Evolutionary conservation across 2,113 vertebrate genomes (phyloP).

Genomic region (Epinephelus lanceolatus): DNA sequence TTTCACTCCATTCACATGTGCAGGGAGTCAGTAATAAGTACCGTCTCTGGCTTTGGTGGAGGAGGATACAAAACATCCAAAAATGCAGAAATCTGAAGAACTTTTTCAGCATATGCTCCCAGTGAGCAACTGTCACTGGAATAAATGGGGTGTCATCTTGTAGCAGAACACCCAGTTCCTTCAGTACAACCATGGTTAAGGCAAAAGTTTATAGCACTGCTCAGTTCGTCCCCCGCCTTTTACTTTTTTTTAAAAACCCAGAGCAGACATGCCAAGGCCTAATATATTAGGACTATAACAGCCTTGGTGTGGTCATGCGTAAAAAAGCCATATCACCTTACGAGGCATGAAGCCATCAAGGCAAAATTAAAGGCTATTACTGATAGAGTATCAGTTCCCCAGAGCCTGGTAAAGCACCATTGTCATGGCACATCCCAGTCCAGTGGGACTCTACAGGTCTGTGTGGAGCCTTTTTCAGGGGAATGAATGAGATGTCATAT

Average conservation of each 20-base stretch:
- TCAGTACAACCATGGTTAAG: background rate
- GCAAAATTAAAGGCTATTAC: constrained; percentile 20
- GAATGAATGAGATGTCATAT: background rate
- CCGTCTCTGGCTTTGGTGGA: too few relatives aligned
- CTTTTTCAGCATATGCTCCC: background rate
- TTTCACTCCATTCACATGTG: background rate
- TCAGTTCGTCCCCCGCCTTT: background rate
- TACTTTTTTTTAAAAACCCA: background rate
- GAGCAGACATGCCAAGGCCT: constrained; percentile 1
- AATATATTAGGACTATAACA: constrained; percentile 9
- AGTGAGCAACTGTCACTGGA: background rate
- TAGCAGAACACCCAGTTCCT: too few relatives aligned
- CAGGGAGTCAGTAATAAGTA: background rate
- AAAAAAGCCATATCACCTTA: constrained; percentile 8
- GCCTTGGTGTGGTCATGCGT: constrained; percentile 17
- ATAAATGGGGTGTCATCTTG: too few relatives aligned
- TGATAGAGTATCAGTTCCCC: constrained; percentile 11
- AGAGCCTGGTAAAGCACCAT: background rate
- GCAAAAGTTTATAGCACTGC: constrained; percentile 7
- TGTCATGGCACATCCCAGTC: constrained; percentile 8
- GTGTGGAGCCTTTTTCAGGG: background rate
- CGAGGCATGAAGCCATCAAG: constrained; percentile 17
- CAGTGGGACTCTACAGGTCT: background rate
- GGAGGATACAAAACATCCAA: too few relatives aligned
- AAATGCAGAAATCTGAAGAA: background rate